These are phyloP conservation scores for Cataglyphis hispanica DNA, from an alignment of 1,140 invertebrate genomes.

Conservation along the genomic window DNA sequence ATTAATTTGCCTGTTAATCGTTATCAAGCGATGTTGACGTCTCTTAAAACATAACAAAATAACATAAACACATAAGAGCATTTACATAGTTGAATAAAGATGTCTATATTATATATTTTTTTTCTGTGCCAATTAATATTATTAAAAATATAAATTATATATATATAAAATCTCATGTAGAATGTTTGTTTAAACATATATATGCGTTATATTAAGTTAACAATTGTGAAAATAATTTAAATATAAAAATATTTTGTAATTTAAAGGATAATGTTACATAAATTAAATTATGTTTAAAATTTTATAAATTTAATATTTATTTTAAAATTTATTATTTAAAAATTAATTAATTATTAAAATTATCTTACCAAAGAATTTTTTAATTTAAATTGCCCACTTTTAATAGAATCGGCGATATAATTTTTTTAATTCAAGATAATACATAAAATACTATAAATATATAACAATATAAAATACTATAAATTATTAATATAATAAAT, in stretches of 20 bases:
- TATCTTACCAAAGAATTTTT: background rate
- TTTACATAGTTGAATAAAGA: too few species aligned
- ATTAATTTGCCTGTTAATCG: slow-evolving; percentile 35
- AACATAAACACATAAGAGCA: too few species aligned
- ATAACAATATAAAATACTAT: background rate
- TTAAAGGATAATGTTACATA: background rate
- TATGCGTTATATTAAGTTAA: background rate
- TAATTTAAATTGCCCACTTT: background rate
- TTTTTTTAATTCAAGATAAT: background rate
- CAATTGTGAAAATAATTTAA: background rate
- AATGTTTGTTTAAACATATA: too few species aligned
- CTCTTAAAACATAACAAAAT: too few species aligned
- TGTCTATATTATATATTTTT: too few species aligned
- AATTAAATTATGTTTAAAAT: too few species aligned
- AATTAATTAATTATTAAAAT: background rate
- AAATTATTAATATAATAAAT: background rate
- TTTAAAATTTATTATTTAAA: too few species aligned
- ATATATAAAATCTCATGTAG: too few species aligned
- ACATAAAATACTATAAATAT: background rate
- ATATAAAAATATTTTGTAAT: background rate
- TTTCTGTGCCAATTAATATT: too few species aligned
- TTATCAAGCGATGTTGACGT: background rate
- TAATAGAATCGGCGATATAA: background rate
- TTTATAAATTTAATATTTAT: too few species aligned
- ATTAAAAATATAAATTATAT: too few species aligned